These are phyloP conservation scores for Canis aureus DNA, from an alignment of 2,113 vertebrate species.

Conservation along the genomic window DNA sequence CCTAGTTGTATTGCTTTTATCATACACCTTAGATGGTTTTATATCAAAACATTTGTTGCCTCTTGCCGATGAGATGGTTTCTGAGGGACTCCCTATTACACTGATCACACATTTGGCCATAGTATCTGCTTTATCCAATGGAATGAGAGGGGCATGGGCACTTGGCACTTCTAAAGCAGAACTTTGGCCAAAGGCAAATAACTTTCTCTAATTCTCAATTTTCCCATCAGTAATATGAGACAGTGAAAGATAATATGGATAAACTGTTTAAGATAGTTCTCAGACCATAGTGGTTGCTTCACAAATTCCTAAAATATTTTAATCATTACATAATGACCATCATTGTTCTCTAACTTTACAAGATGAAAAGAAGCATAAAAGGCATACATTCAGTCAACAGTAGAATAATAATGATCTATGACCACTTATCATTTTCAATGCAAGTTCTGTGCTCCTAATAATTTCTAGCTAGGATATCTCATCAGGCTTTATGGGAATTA, in stretches of 20 bases:
- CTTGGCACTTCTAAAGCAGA: background rate
- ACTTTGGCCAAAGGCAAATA: background rate
- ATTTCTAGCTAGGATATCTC: background rate
- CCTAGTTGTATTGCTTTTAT: background rate
- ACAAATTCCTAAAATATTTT: background rate
- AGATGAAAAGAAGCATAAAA: background rate
- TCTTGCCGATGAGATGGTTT: background rate
- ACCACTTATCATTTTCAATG: background rate
- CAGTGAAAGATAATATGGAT: background rate
- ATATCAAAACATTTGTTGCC: background rate
- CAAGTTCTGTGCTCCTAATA: background rate
- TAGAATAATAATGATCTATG: background rate
- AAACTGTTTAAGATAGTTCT: background rate
- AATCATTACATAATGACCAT: background rate
- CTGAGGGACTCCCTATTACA: background rate
- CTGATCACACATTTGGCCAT: background rate
- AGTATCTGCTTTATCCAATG: background rate
- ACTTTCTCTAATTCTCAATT: slow-evolving; percentile 2
- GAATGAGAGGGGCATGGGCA: background rate
- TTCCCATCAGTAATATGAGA: background rate
- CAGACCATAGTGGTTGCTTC: background rate
- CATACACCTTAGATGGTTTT: background rate
- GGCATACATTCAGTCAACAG: background rate
- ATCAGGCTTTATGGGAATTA: background rate
- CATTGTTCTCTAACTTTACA: background rate